Conservation (phyloP, 2,888 invertebrate genomes). For the Agrotis segetum region DNA sequence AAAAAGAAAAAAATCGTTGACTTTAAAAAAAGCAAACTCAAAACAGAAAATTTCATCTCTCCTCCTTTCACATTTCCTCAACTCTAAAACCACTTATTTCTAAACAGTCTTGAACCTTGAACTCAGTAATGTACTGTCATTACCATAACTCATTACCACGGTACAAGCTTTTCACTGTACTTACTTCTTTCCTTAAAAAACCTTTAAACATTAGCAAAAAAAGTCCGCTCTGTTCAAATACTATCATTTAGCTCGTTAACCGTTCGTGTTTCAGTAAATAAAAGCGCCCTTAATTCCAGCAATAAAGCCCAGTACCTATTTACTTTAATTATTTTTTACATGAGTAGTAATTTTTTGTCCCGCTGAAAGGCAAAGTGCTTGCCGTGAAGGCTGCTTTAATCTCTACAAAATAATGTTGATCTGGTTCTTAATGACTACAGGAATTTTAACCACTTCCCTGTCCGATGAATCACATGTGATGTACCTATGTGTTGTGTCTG, state of each 20-base stretch:
- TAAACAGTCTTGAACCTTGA: constrained; percentile 32
- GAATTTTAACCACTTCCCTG: no score
- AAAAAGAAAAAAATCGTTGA: neutral
- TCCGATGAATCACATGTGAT: no score
- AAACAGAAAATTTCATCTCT: neutral
- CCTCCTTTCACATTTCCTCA: neutral
- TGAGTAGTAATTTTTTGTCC: constrained; percentile 55
- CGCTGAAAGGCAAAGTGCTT: constrained; percentile 36
- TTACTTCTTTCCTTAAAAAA: constrained; percentile 54
- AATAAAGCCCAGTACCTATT: constrained; percentile 62
- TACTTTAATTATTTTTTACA: constrained; percentile 68
- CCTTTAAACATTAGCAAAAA: constrained; percentile 56
- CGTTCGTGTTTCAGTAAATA: constrained; percentile 61
- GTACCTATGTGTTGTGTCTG: no score
- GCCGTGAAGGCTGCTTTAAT: constrained; percentile 48
- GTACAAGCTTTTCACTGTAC: constrained; percentile 48
- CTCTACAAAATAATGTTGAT: constrained; percentile 32
- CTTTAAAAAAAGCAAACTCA: constrained; percentile 1
- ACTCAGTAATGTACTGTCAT: constrained; percentile 46
- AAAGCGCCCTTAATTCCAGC: constrained; percentile 58
- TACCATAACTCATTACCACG: constrained; percentile 58
- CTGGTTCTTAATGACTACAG: constrained; percentile 18
- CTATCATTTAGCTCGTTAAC: constrained; percentile 60
- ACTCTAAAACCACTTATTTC: constrained; percentile 27
- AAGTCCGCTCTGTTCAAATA: constrained; percentile 57